phyloP scores from a whole-genome alignment of 2,113 vertebrate genomes.

The Opisthocomus hoazin region DNA sequence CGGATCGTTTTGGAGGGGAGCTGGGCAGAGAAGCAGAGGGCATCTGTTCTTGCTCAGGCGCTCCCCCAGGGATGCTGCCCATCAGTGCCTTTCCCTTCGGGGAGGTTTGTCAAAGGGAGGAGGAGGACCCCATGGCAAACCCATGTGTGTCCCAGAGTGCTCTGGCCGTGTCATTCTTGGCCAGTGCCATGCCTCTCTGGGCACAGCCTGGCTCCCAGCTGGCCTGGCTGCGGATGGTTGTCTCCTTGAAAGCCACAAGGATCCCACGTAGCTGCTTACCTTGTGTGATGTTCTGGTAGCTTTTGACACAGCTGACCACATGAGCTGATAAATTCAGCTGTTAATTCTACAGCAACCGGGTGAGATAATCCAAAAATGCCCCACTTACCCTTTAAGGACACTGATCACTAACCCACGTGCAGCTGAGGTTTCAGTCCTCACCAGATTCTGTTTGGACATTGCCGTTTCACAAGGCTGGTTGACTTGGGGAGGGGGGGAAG shows the following conservation, averaged over 20 bases:
- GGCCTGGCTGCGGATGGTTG: neutral
- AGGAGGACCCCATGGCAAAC: neutral
- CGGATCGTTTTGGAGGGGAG: neutral
- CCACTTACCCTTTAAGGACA: neutral
- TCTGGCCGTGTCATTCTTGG: neutral
- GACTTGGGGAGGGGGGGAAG: neutral
- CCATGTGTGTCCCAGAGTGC: neutral
- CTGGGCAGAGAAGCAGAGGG: neutral
- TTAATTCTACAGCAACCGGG: neutral
- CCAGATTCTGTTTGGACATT: neutral
- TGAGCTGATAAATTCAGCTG: neutral
- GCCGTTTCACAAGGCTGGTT: neutral
- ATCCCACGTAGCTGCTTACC: neutral
- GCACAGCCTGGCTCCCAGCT: neutral
- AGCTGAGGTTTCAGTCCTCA: neutral
- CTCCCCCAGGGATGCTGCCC: neutral
- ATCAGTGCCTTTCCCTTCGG: neutral
- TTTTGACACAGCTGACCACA: neutral
- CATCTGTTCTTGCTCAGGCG: neutral
- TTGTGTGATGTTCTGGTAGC: neutral
- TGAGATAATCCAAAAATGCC: neutral
- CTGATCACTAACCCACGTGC: neutral
- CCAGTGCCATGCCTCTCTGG: accelerated
- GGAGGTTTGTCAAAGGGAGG: neutral
- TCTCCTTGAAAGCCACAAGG: neutral